Evolutionary conservation across 2,888 invertebrate species (phyloP), one percentile per base, ranked within the genome.

Genomic region (Orchesella flavescens): DNA sequence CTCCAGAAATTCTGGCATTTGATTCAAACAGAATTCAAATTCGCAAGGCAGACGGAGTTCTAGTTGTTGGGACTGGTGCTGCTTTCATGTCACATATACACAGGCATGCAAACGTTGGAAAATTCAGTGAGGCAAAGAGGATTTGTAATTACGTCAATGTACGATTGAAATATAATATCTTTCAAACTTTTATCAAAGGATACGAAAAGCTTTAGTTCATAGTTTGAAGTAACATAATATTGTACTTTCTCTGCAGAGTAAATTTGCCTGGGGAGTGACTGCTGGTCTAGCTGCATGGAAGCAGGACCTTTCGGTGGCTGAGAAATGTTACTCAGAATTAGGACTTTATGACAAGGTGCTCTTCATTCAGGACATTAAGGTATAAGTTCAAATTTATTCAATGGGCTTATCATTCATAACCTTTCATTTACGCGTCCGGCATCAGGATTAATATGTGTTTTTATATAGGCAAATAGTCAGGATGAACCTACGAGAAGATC

Each of bases 241-340:
- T 44, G 12, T 44, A n/a, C 44, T 44, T 44, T 44, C 44, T 7
- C 44, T 49, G 63, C 19, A 89, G 89, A 89, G 89, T 74, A 89
- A 89, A 66, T 85, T 88, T n/a, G 91, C 98, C 17, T 99, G 99
- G 99, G 96, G 97, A 0, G 96, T 96, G 87, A 91, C 99, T 87
- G 99, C 98, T 0, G 96, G 97, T 0, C 92, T 98, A 90, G 94
- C 99, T 0, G 95, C 96, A 80, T 94, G 96, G 87, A 94, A 94
- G 84, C 94, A 95, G 89, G 95, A 98, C 89, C 90, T 97, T 75
- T 93, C 94, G 82, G 94, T 97, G 7, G 97, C 98, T 17, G 98
- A 99, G 91, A 96, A 98, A 89, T 97, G 98, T 0, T 99, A 97
- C 90, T 95, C 97, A 10, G 95, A 95, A 12, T 94, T 97, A n/a